phyloP scores from a whole-genome alignment of 2,113 vertebrate species.

The Heteronetta atricapilla region DNA sequence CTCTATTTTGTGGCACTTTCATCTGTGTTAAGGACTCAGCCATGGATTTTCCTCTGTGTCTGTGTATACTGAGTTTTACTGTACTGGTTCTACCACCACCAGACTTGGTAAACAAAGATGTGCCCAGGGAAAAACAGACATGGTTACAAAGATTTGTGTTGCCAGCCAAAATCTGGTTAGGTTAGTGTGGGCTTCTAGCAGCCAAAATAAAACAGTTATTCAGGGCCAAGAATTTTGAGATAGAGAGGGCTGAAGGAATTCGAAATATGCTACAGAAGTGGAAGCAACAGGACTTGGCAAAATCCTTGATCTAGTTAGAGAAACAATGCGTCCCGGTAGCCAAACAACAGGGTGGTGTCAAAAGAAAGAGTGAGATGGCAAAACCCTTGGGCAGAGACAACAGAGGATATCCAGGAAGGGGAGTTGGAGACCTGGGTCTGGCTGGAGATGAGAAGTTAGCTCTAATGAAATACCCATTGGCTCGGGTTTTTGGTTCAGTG shows the following conservation, averaged over 20 bases:
- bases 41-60: neutral
- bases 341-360: conserved; percentile 32
- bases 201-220: conserved; percentile 55
- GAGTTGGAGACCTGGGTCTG: neutral
- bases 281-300: conserved; percentile 63
- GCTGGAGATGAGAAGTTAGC: conserved; percentile 36
- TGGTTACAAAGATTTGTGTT: conserved; percentile 29
- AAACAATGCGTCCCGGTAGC: neutral
- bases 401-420: conserved; percentile 48
- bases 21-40: neutral
- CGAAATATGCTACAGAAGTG: conserved; percentile 66
- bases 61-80: conserved; percentile 10
- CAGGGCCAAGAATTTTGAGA: conserved; percentile 55
- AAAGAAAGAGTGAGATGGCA: conserved; percentile 50
- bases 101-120: conserved; percentile 44
- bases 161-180: conserved; percentile 39
- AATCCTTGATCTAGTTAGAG: conserved; percentile 29
- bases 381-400: conserved; percentile 30
- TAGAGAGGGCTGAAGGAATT: conserved; percentile 53
- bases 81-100: neutral
- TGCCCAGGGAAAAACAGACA: conserved; percentile 51
- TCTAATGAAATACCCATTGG: conserved; percentile 6
- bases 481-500: neutral
- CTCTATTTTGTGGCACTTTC: conserved; percentile 43
- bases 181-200: conserved; percentile 49